Evolutionary conservation across 2,113 vertebrate species (phyloP), one percentile per base, ranked within the genome.

Genomic region (Cheilinus undulatus): DNA sequence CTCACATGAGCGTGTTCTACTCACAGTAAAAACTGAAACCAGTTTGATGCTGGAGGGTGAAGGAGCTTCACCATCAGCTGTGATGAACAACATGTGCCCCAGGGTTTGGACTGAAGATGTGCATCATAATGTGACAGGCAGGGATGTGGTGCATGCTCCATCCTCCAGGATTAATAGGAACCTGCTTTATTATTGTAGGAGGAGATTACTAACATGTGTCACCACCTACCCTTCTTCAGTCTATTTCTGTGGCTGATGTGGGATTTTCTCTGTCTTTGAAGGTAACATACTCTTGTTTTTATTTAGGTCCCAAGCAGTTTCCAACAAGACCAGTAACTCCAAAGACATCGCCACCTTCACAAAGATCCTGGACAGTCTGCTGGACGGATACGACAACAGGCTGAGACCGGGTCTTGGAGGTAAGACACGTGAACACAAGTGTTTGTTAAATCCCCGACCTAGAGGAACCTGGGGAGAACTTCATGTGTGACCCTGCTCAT

Each of bases 311-410:
- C 74, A 69, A 62, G 80, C 79, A 52, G 86, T 84, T 12, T 85
- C 81, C 34, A 88, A 89, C 49, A 74, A 75, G 7, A 87, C 88
- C 32, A 93, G 95, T 12, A 95, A 94, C 87, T 93, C 92, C 81
- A 96, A 96, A 24, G 96, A 96, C 77, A 98, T 97, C 84, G 95
- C 95, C 50, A 96, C 96, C 34, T 98, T 97, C 80, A 97, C 96
- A 0, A 93, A 94, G 68, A 97, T 98, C 83, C 89, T 98, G 76
- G 97, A 97, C 86, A 86, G 96, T 67, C 94, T 98, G 51, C 73
- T 98, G 82, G 96, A 98, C 50, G 96, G 97, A 15, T 97, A 97
- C 1, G 97, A 98, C 89, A 98, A 97, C 88, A 91, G 97, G 19
- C 88, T 98, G 46, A 85, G 97, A 81, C 96, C 97, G 0, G 96